These are phyloP conservation scores for Nyctereutes procyonoides DNA, from an alignment of 2,113 vertebrate genomes.

Conservation along the genomic window DNA sequence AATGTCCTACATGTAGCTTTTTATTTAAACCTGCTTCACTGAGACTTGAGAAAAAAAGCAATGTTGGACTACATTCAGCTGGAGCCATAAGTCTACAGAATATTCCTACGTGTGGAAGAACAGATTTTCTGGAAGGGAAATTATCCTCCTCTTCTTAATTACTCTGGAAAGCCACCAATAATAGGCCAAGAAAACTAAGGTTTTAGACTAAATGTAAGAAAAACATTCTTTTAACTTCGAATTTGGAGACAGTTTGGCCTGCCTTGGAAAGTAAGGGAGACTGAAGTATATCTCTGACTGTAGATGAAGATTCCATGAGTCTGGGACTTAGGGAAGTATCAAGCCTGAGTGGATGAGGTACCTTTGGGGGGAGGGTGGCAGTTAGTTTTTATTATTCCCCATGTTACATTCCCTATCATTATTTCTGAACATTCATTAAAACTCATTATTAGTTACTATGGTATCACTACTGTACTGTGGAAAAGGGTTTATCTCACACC, in stretches of 20 bases:
- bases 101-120: neutral
- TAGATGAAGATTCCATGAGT: neutral
- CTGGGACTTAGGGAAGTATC: neutral
- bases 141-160: neutral
- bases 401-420: neutral
- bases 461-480: neutral
- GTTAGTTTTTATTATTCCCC: neutral
- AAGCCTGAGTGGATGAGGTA: neutral
- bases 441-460: neutral
- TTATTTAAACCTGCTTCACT: neutral
- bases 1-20: neutral
- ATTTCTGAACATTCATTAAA: neutral
- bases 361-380: no score
- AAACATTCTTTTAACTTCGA: neutral
- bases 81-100: neutral
- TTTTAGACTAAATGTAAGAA: neutral
- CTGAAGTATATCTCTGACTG: neutral
- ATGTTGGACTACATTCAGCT: neutral
- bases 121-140: neutral
- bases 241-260: neutral
- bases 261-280: neutral
- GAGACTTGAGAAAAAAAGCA: neutral
- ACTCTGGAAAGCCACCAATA: neutral
- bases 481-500: neutral
- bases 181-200: neutral